phyloP scores from a whole-genome alignment of 2,113 vertebrate genomes.

The Cyrtonyx montezumae region DNA sequence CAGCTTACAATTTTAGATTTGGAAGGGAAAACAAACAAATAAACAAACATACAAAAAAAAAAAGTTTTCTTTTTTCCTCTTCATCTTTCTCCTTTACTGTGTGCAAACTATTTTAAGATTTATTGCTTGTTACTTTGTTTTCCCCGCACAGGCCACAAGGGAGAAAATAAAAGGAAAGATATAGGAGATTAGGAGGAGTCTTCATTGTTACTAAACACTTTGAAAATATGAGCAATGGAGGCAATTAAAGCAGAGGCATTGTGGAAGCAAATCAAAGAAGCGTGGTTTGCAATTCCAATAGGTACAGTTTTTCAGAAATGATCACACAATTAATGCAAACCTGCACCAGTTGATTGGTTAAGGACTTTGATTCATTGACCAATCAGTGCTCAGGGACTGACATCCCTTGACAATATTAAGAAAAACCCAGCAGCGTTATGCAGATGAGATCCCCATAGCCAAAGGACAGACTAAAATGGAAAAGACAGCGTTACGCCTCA shows the following conservation, averaged over 20 bases:
- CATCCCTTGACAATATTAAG: not conserved
- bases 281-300: conserved; percentile 5
- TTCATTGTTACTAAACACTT: not conserved
- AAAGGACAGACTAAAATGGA: not conserved
- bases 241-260: not conserved
- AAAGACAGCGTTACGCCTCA: conserved; percentile 4
- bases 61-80: not conserved
- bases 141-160: not conserved
- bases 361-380: not conserved
- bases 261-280: not conserved
- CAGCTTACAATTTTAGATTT: not conserved
- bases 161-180: not conserved
- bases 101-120: not conserved
- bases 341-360: not conserved
- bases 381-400: not conserved
- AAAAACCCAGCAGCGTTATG: not conserved
- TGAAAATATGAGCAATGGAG: not conserved
- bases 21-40: not conserved
- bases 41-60: not conserved
- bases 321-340: not conserved
- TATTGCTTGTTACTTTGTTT: not conserved
- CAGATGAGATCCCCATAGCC: not conserved
- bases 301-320: not conserved
- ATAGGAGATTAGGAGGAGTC: not conserved
- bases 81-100: not conserved